These are phyloP conservation scores for Enteromius mattozi DNA, from an alignment of 2,797 vertebrate genomes.

Conservation along the genomic window DNA sequence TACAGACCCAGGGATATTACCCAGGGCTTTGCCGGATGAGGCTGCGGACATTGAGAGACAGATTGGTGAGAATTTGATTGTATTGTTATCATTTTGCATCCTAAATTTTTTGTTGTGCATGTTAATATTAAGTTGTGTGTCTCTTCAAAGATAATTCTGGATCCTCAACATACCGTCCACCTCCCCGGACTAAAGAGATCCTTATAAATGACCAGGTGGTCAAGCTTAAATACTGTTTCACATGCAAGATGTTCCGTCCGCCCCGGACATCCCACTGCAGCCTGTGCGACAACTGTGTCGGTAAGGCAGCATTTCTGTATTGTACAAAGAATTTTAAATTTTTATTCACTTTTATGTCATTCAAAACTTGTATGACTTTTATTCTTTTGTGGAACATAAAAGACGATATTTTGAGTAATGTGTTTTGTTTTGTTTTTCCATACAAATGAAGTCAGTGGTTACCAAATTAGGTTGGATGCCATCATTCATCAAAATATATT, in stretches of 20 bases:
- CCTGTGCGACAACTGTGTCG: slow-evolving; percentile 96
- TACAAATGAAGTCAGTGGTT: neutral
- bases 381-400: neutral
- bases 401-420: neutral
- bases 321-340: neutral
- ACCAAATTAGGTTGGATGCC: neutral
- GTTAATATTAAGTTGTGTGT: neutral
- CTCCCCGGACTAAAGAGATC: slow-evolving; percentile 93
- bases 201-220: slow-evolving; percentile 94
- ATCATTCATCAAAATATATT: neutral
- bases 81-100: neutral
- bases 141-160: slow-evolving; percentile 86
- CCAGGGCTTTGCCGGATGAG: slow-evolving; percentile 91
- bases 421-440: neutral
- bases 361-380: neutral
- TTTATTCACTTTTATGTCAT: neutral
- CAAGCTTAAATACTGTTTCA: slow-evolving; percentile 98
- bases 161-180: slow-evolving; percentile 88
- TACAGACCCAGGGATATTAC: slow-evolving; percentile 94
- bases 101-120: neutral
- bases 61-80: slow-evolving; percentile 80
- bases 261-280: slow-evolving; percentile 97
- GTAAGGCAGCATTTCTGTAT: slow-evolving; percentile 76
- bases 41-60: slow-evolving; percentile 91
- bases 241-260: slow-evolving; percentile 96